Base-by-base conservation (phyloP, 2,113 vertebrate species). In the Sula dactylatra region DNA sequence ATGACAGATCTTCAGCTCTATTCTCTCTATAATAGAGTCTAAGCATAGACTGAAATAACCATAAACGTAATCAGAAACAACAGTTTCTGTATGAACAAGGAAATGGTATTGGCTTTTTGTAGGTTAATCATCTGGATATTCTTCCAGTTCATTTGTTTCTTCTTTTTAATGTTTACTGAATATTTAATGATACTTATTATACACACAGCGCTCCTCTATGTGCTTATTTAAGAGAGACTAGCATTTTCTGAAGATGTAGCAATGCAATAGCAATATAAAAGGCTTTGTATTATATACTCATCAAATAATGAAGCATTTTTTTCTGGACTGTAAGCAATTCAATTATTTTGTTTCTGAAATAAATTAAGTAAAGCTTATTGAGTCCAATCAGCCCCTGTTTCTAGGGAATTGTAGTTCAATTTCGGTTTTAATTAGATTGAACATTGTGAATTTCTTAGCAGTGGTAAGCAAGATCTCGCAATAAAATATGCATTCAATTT, bases 341-440 rank as follows among this genome's bases (percentile, higher is more conserved):
- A 98, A 96, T 98, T 98, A 98, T 98, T 98, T 97, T 97, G 74
- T 95, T 98, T 98, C 97, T 97, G 94, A 98, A 98, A 98, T 98
- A 98, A 97, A 98, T 98, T 98, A 98, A 96, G 71, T 97, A 97
- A 98, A 98, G 91, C 90, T 97, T 97, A 97, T 97, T 97, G 97
- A 97, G 90, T 97, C 90, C 97, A 98, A 97, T 97, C 96, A 96
- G 85, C 80, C 78, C 77, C 86, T 96, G 87, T 98, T 98, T 97
- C 98, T 38, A 90, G 98, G 98, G 98, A 98, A 98, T 95, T 98
- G 96, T 96, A 97, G 96, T 98, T 98, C 98, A 98, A 98, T 98
- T 98, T 98, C 88, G 95, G 97, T 98, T 98, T 98, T 98, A 98
- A 98, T 98, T 98, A 98, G 97, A 98, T 94, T 97, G 97, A 98